These are phyloP conservation scores for Whitmania pigra DNA, from an alignment of 1,140 invertebrate genomes.

Conservation along the genomic window DNA sequence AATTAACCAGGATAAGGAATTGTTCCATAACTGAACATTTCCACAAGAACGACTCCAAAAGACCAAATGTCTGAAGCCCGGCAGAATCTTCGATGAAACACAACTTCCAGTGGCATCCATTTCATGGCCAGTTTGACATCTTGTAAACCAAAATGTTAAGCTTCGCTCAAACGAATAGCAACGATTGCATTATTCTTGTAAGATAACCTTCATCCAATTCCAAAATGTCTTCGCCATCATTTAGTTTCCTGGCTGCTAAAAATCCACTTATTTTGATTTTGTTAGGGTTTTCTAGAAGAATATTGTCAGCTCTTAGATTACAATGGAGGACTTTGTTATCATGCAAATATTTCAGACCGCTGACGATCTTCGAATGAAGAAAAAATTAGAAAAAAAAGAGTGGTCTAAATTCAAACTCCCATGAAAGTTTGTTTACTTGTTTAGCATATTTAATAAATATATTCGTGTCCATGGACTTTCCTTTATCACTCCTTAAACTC, in stretches of 20 bases:
- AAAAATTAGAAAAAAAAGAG: not conserved
- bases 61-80: slow-evolving; percentile 13
- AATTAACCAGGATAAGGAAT: slow-evolving; percentile 18
- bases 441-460: not conserved
- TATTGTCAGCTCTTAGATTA: slow-evolving; percentile 28
- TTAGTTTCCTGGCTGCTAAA: not conserved
- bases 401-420: not conserved
- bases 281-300: not conserved
- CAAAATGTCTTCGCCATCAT: not conserved
- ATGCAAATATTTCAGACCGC: slow-evolving; percentile 37
- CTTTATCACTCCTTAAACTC: not conserved
- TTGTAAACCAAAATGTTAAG: not conserved
- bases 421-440: not conserved
- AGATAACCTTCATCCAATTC: slow-evolving; percentile 11
- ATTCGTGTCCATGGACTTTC: not conserved
- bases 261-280: slow-evolving; percentile 6
- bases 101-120: slow-evolving; percentile 13
- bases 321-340: slow-evolving; percentile 36
- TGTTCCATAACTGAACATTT: slow-evolving; percentile 11
- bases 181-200: not conserved
- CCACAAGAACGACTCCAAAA: slow-evolving; percentile 12
- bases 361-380: slow-evolving; percentile 30
- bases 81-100: not conserved
- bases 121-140: slow-evolving; percentile 2
- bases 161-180: not conserved